Percentiles rank a stretch among this genome's conserved stretches.
These are phyloP conservation scores for Clavelina lepadiformis DNA, from an alignment of 23 tunicate species.

Conservation along the genomic window DNA sequence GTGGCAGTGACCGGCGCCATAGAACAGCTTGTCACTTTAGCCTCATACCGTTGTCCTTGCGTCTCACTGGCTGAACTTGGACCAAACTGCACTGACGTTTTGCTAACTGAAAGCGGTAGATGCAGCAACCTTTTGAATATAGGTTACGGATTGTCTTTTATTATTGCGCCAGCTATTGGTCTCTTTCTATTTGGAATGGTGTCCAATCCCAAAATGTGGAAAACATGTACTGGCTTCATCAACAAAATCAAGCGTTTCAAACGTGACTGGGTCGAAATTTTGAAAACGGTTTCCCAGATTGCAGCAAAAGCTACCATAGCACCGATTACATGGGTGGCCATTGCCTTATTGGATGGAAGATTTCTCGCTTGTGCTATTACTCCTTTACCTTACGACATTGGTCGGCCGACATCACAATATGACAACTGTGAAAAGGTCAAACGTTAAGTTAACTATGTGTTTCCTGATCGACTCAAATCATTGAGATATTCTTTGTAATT, in stretches of 20 bases:
- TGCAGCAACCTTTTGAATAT: conserved; percentile 14
- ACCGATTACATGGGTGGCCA: conserved; percentile 45
- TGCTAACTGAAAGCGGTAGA: too few relatives aligned
- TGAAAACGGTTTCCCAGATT: neutral
- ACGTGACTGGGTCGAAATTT: neutral
- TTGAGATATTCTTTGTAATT: too few relatives aligned
- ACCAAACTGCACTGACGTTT: too few relatives aligned
- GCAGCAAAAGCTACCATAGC: conserved; percentile 27
- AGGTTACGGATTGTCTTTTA: conserved; percentile 24
- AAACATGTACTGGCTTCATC: conserved; percentile 35
- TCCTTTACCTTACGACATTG: conserved; percentile 37
- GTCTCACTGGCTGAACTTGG: conserved; percentile 10
- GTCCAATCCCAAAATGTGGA: conserved; percentile 47
- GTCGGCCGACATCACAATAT: neutral
- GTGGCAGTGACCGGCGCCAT: conserved; percentile 8
- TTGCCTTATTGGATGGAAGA: conserved; percentile 43
- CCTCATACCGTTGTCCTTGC: conserved; percentile 34
- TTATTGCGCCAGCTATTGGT: conserved; percentile 33
- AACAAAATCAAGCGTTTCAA: conserved; percentile 4
- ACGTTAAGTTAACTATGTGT: too few relatives aligned
- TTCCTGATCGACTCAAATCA: too few relatives aligned
- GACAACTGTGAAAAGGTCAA: conserved; percentile 18
- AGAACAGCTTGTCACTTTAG: conserved; percentile 20
- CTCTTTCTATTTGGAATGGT: conserved; percentile 30
- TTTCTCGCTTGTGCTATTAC: conserved; percentile 55